phyloP scores from a whole-genome alignment of 2,113 vertebrate genomes.

The Leuciscus idus region DNA sequence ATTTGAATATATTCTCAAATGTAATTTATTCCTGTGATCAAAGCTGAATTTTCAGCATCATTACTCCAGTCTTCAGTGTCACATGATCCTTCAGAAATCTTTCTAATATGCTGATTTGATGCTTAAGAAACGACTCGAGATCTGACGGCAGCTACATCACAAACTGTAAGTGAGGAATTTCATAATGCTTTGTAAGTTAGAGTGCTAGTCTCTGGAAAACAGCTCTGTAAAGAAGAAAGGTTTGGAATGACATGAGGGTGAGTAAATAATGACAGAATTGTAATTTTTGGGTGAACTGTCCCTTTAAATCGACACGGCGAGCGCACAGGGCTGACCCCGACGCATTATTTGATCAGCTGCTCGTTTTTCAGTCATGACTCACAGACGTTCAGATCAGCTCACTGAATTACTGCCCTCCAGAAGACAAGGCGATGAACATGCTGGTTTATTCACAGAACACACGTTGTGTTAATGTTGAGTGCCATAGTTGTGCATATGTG shows the following conservation, averaged over 20 bases:
- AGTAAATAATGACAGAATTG: neutral
- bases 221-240: neutral
- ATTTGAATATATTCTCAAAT: too few relatives aligned
- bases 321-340: neutral
- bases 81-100: too few relatives aligned
- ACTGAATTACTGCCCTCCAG: neutral
- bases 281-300: neutral
- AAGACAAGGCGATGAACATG: neutral
- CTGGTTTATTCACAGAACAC: neutral
- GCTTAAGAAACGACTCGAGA: too few relatives aligned
- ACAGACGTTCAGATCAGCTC: neutral
- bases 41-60: too few relatives aligned
- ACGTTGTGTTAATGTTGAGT: neutral
- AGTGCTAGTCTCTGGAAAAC: too few relatives aligned
- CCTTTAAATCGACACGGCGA: neutral
- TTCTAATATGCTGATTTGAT: too few relatives aligned
- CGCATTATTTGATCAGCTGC: slow-evolving; percentile 10
- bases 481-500: neutral
- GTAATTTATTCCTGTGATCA: too few relatives aligned
- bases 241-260: neutral
- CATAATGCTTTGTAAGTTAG: too few relatives aligned
- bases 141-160: too few relatives aligned
- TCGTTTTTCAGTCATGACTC: neutral
- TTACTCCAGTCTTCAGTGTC: too few relatives aligned
- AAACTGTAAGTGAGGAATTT: too few relatives aligned